Evolutionary conservation across 2,888 invertebrate species (phyloP).

Genomic region (Pachydiplax longipennis): DNA sequence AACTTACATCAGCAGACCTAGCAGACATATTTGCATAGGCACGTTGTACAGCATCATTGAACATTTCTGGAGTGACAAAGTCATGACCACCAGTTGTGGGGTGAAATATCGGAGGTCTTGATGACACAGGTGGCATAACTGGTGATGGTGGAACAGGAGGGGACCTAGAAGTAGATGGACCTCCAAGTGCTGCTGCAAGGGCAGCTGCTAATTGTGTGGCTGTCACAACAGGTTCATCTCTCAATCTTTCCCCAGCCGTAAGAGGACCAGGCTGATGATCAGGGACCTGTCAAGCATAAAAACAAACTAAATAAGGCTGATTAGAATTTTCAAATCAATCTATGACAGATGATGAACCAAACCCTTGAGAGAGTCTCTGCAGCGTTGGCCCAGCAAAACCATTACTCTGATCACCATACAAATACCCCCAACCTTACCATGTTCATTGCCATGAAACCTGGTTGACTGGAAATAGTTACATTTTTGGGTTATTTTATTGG

Average conservation of each 20-base stretch:
- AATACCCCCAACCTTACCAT: no score
- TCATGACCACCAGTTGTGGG: background rate
- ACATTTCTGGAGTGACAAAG: slow-evolving; percentile 34
- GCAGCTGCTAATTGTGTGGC: slow-evolving; percentile 25
- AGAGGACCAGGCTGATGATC: background rate
- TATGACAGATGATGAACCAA: no score
- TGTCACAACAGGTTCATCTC: slow-evolving; percentile 20
- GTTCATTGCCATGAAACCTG: no score
- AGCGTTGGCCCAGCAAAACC: no score
- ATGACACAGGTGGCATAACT: background rate
- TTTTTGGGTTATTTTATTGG: no score
- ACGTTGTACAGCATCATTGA: slow-evolving; percentile 29
- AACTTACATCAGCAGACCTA: background rate
- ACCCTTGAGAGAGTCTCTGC: no score
- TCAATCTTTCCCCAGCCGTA: background rate
- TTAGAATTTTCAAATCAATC: no score
- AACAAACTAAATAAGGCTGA: background rate
- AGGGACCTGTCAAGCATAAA: background rate
- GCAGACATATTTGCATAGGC: slow-evolving; percentile 33
- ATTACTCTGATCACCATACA: no score
- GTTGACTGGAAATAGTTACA: no score
- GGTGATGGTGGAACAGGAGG: background rate
- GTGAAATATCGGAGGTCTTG: background rate
- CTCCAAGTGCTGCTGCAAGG: background rate
- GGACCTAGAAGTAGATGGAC: background rate